Percentiles rank a stretch among this genome's conserved stretches.
Conservation (phyloP, 2,888 invertebrate species). For the Minunthozetes semirufus region DNA sequence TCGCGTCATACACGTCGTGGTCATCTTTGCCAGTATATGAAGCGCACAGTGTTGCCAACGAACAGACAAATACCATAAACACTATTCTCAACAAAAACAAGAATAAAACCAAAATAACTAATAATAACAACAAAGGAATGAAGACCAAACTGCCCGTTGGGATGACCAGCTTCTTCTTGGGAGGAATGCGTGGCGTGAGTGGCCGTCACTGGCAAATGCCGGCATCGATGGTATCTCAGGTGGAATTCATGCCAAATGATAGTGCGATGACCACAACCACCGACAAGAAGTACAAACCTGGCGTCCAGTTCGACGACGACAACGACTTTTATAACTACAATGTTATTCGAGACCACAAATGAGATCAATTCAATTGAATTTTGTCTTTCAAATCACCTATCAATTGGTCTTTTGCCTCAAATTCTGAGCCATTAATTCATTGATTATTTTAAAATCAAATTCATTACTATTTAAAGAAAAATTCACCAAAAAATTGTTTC, state of each 20-base stretch:
- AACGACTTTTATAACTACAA: conserved; percentile 24
- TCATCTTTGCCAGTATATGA: not conserved
- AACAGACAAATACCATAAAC: not conserved
- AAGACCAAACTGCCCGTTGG: conserved; percentile 38
- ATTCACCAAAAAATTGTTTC: no score
- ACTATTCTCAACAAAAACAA: not conserved
- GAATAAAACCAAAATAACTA: not conserved
- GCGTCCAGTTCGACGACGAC: conserved; percentile 5
- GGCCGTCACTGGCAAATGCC: conserved; percentile 37
- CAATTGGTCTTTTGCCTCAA: not conserved
- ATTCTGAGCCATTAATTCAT: not conserved
- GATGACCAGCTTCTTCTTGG: conserved; percentile 35
- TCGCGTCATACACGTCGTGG: not conserved
- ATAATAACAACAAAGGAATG: not conserved
- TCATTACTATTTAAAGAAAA: no score
- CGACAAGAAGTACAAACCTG: conserved; percentile 4
- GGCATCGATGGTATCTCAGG: conserved; percentile 14
- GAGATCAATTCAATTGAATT: not conserved
- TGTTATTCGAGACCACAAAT: conserved; percentile 13
- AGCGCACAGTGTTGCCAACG: conserved; percentile 10
- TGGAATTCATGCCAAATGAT: conserved; percentile 35
- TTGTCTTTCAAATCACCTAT: not conserved
- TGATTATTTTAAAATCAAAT: no score
- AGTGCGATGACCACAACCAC: not conserved
- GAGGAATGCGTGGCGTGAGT: conserved; percentile 35